These are phyloP conservation scores for Cyrtodaria siliqua DNA, from an alignment of 2,888 invertebrate species.

Conservation along the genomic window DNA sequence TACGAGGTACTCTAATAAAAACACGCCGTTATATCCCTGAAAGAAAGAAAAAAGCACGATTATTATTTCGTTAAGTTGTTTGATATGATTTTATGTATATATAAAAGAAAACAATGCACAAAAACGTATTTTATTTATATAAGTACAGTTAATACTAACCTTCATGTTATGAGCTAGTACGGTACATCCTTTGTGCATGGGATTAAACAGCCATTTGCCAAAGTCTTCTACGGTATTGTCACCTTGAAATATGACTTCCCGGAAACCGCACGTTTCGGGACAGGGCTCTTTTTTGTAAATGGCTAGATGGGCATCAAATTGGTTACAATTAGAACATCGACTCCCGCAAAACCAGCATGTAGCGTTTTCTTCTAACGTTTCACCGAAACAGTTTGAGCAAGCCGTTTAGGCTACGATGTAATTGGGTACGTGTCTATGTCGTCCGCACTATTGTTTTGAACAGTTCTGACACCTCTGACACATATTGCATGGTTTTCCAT, in stretches of 20 bases:
- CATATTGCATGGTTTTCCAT: slow-evolving; percentile 8
- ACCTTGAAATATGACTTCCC: too few relatives aligned
- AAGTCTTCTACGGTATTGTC: slow-evolving; percentile 31
- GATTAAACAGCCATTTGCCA: slow-evolving; percentile 36
- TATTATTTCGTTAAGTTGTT: too few relatives aligned
- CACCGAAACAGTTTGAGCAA: too few relatives aligned
- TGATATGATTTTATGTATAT: too few relatives aligned
- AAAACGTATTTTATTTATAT: too few relatives aligned
- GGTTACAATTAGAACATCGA: too few relatives aligned
- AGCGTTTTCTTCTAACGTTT: too few relatives aligned
- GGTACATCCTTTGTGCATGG: slow-evolving; percentile 40
- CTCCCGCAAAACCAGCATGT: background rate
- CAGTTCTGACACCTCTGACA: slow-evolving; percentile 21
- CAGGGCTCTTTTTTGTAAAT: background rate
- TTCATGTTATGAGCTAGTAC: slow-evolving; percentile 54
- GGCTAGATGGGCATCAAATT: too few relatives aligned
- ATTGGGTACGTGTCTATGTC: slow-evolving; percentile 24
- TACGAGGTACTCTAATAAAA: slow-evolving; percentile 49
- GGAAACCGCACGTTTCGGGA: too few relatives aligned
- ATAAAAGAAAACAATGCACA: too few relatives aligned
- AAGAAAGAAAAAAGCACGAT: too few relatives aligned
- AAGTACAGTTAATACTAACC: too few relatives aligned
- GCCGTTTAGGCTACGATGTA: slow-evolving; percentile 30
- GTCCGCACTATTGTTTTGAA: slow-evolving; percentile 26
- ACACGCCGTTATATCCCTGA: slow-evolving; percentile 54